Evolutionary conservation across 2,888 invertebrate species (phyloP), one percentile per base, ranked within the genome.

Genomic region (Trichogramma dendrolimi): DNA sequence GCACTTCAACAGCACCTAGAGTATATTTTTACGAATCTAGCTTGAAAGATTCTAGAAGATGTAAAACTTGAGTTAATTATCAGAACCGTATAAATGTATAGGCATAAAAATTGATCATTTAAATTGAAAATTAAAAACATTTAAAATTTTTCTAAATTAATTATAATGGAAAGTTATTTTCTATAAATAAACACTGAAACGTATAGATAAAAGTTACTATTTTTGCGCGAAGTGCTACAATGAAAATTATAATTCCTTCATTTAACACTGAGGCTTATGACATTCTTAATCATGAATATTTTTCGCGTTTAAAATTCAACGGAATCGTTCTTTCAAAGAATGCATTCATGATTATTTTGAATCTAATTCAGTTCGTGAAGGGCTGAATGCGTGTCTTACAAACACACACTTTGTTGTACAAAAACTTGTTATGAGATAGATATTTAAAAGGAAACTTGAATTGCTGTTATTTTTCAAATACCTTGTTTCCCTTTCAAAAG

Each of bases 341-440:
- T 27, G 27, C 3, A 27, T 27, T 3, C 27, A 27, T 27, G 3
- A 2, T 27, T 27, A 27, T 27, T 27, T 27, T 27, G 27, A 27
- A 66, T 56, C 58, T 53, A 58, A 67, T 56, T 62, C 56, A 67
- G 60, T 61, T 64, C 64, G 40, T 47, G 41, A 63, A 67, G 66
- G 67, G 68, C 69, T 66, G 66, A 71, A 70, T 65, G 67, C 68
- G 68, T 73, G 75, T 75, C 71, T 68, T 71, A 68, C 72, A 70
- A 71, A 74, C 8, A 46, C 71, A 76, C 74, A 71, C 64, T 73
- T 76, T 75, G 74, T 77, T 76, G 72, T 74, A 74, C 71, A 73
- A 70, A 69, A 64, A 69, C 71, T 74, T 77, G 74, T 75, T 76
- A 70, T 71, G 69, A 72, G 71, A 74, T 73, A 71, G 75, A 74